A percentile compares a stretch with the other conserved stretches of the same genome.
Evolutionary conservation across 2,113 vertebrate species (phyloP).

Genomic region (Balaeniceps rex): DNA sequence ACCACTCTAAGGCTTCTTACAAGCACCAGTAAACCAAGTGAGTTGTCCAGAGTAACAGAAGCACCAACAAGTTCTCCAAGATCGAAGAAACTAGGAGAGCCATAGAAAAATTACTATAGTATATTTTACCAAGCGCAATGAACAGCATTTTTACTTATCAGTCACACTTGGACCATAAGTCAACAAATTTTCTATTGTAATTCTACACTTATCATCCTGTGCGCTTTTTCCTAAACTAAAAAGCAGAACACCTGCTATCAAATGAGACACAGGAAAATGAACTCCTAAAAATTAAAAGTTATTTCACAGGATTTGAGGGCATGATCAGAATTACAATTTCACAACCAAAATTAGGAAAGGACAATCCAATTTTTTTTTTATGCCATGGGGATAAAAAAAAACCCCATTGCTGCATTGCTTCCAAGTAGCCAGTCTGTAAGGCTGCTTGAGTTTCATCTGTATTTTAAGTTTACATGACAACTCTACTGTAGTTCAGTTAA

Average conservation of each 20-base stretch:
- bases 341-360: neutral
- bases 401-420: neutral
- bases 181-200: accelerated
- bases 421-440: no score
- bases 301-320: neutral
- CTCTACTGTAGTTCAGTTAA: neutral
- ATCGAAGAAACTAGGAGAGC: neutral
- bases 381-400: neutral
- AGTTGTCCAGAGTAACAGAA: neutral
- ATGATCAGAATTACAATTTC: neutral
- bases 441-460: neutral
- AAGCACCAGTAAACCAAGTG: neutral
- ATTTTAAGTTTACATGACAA: neutral
- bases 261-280: accelerated
- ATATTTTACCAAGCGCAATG: neutral
- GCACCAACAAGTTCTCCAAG: neutral
- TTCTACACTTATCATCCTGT: neutral
- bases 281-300: neutral
- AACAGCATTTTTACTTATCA: neutral
- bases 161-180: accelerated
- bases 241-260: neutral
- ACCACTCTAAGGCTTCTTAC: neutral
- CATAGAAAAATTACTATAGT: accelerated
- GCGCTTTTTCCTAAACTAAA: neutral
- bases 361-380: neutral